Conservation (phyloP, 2,888 invertebrate species). For the Torymus aiolomorphi region DNA sequence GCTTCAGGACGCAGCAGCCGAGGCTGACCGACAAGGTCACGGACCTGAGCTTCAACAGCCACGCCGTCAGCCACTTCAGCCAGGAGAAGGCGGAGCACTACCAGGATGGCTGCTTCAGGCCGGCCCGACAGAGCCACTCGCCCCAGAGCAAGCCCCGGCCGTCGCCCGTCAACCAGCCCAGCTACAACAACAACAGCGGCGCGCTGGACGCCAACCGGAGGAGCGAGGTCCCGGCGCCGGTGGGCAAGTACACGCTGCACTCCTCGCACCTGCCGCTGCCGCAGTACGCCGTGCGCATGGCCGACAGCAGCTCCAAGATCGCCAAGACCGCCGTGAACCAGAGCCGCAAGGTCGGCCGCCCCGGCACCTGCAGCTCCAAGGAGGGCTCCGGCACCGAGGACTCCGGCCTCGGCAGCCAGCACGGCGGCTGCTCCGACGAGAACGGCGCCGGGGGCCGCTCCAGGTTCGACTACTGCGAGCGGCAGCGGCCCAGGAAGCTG, state of each 20-base stretch:
- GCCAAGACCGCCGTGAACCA: conserved; percentile 86
- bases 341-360: conserved; percentile 79
- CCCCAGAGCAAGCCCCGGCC: conserved; percentile 72
- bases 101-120: conserved; percentile 59
- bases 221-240: conserved; percentile 65
- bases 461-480: conserved; percentile 59
- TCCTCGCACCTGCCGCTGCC: conserved; percentile 86
- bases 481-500: conserved; percentile 81
- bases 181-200: conserved; percentile 16
- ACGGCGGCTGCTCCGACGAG: conserved; percentile 67
- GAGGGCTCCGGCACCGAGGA: conserved; percentile 82
- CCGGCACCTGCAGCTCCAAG: conserved; percentile 77
- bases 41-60: conserved; percentile 77
- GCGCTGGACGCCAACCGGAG: conserved; percentile 6
- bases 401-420: conserved; percentile 79
- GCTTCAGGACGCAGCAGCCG: conserved; percentile 82
- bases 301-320: conserved; percentile 81
- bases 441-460: conserved; percentile 66
- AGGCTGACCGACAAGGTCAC: conserved; percentile 83
- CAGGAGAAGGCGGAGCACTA: conserved; percentile 74
- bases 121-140: conserved; percentile 61
- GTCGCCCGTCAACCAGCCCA: conserved; percentile 66
- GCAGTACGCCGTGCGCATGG: conserved; percentile 81
- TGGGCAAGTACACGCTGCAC: conserved; percentile 81
- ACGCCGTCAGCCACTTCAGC: conserved; percentile 75